Base-by-base conservation (phyloP, 2,888 invertebrate genomes). In the Calameuta idolon region DNA sequence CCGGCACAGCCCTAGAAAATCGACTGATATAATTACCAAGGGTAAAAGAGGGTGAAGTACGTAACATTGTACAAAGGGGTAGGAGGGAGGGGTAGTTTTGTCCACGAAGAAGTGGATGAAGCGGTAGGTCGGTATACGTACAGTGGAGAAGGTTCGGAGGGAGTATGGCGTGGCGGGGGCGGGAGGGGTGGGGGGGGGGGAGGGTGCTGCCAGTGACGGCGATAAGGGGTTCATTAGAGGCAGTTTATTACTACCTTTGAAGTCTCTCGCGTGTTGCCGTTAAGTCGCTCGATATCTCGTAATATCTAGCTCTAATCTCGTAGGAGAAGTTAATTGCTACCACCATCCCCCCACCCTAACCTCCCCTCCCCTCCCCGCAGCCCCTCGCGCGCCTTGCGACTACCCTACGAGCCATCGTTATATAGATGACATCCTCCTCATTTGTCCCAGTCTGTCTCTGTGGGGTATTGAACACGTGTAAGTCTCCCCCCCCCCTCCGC, bases 231-330 rank as follows among this genome's bases (percentile, higher is more conserved):
- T 91, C 91, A 90, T 91, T 91, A 91, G 91, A 90, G 89, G 88
- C 89, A 90, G 90, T 91, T 91, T 91, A 91, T 91, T 91, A 91
- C 90, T 87, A 89, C 91, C 91, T 91, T 91, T 91, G 91, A 91
- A 91, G 91, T 91, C 89, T 89, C 90, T 91, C 89, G 91, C 91
- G 91, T 91, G 91, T 90, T 90, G 88, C 91, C 89, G 89, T 91
- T 90, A 89, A 91, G 91, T 90, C 89, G 91, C 90, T 91, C 91
- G 91, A 91, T 91, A 91, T 91, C 90, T 91, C 89, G 89, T 89
- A 91, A 91, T 91, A 91, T 91, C 91, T 90, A 86, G 90, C 87
- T 91, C 90, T 90, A 91, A 91, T 91, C 91, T 91, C 88, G 88
- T 89, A 90, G 91, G 90, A 91, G 91, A 91, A 91, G 91, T 91